Evolutionary conservation across 2,888 invertebrate species (phyloP).

Genomic region (Thecocarcelia acutangulata): DNA sequence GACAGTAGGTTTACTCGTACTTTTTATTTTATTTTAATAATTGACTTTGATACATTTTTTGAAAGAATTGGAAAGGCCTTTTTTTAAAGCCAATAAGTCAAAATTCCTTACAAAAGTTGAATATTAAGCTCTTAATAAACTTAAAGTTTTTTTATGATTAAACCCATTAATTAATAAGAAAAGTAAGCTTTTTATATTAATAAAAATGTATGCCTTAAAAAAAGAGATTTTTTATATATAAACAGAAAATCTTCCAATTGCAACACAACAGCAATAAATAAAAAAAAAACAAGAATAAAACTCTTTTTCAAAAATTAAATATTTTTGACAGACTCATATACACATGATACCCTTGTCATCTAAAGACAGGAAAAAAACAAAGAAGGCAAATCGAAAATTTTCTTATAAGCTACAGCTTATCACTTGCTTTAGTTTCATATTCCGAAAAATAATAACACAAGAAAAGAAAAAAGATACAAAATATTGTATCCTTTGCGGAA

Average conservation of each 20-base stretch:
- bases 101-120: too few species aligned
- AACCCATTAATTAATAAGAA: too few species aligned
- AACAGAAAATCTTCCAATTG: not conserved
- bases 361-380: slow-evolving; percentile 8
- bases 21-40: too few species aligned
- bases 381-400: slow-evolving; percentile 1
- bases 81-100: too few species aligned
- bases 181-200: too few species aligned
- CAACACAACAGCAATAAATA: not conserved
- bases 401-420: slow-evolving; percentile 13
- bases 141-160: too few species aligned
- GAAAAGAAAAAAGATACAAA: not conserved
- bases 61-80: too few species aligned
- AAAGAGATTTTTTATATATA: not conserved
- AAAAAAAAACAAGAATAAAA: not conserved
- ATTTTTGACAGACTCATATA: slow-evolving; percentile 17
- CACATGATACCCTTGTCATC: not conserved
- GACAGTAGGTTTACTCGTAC: too few species aligned
- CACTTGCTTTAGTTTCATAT: not conserved
- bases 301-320: not conserved
- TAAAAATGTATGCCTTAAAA: not conserved
- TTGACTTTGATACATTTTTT: too few species aligned
- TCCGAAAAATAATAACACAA: not conserved
- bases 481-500: slow-evolving; percentile 4
- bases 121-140: too few species aligned